phyloP scores from a whole-genome alignment of 2,888 invertebrate species.

The Agrochola lychnidis region DNA sequence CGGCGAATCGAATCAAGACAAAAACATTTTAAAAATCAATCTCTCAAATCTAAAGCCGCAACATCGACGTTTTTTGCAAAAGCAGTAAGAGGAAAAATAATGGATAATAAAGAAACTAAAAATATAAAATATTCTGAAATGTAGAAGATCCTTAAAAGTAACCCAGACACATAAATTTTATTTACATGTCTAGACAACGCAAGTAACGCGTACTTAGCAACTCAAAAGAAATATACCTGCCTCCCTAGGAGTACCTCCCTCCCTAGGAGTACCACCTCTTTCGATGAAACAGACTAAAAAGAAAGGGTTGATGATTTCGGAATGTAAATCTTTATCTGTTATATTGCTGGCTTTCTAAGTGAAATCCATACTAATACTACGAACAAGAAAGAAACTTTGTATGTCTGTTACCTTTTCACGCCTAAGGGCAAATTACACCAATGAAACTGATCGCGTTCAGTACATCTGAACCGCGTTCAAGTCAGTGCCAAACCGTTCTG shows the following conservation, averaged over 20 bases:
- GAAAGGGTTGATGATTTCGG: slow-evolving; percentile 16
- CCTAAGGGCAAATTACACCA: too few species aligned
- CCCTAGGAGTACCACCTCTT: not conserved
- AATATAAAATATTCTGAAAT: slow-evolving; percentile 38
- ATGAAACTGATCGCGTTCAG: too few species aligned
- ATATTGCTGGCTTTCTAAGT: not conserved
- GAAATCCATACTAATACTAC: not conserved
- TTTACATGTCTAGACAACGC: slow-evolving; percentile 67
- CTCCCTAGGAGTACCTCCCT: slow-evolving; percentile 3
- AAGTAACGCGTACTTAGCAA: slow-evolving; percentile 59
- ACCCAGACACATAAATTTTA: slow-evolving; percentile 66
- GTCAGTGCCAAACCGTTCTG: too few species aligned
- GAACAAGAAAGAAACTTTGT: not conserved
- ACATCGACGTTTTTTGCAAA: not conserved
- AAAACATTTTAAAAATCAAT: slow-evolving; percentile 8
- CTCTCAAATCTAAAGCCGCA: not conserved
- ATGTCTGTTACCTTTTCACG: not conserved
- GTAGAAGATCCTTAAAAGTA: slow-evolving; percentile 53
- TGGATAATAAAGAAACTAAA: slow-evolving; percentile 23
- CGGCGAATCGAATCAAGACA: slow-evolving; percentile 15
- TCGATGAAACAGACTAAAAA: not conserved
- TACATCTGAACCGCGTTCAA: too few species aligned
- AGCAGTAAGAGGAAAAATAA: not conserved
- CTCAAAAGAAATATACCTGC: slow-evolving; percentile 38
- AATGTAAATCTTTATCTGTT: not conserved